Evolutionary conservation across 1,140 invertebrate species (phyloP), one percentile per base, ranked within the genome.

Genomic region (Lasaia peninsularis): DNA sequence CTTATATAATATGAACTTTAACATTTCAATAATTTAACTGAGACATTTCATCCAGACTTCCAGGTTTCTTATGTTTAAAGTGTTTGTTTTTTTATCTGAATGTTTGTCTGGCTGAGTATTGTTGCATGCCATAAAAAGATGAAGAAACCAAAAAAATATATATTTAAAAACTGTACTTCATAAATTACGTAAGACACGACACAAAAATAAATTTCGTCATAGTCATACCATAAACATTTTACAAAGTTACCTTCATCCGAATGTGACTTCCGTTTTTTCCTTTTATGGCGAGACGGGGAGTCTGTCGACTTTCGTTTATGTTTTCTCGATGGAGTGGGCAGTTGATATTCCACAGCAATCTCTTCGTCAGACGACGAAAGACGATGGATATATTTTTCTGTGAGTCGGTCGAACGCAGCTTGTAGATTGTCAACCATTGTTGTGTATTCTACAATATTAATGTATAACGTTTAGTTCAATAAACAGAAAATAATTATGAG

Each of bases 401-500:
- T 94, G 0, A 95, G 92, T 57, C 92, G 92, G 55, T 95, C 92
- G 74, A 97, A 97, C 18, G 93, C 94, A 69, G 93, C 91, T 79
- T 95, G 93, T 31, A 97, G 84, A 71, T 94, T 96, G 71, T 94
- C 92, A 0, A 95, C 96, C 96, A 97, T 97, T 73, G 94, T 93
- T 1, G 95, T 96, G 68, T 97, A 97, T 84, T 97, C 96, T 96
- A 80, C 28, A 91, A 65, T 1, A 55, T 55, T 16, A 28, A 63
- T 54, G 52, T 50, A 35, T n/a, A 54, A 20, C n/a, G n/a, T n/a
- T 2, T 10, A 16, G 7, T 40, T 18, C 2, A 50, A 31, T 28
- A 35, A 49, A 9, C n/a, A 4, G n/a, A 11, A 50, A 28, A 8
- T 50, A n/a, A 12, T 31, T 18, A 48, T 14, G 0, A 1, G 33